Conservation (phyloP, 1,140 invertebrate genomes). For the Thaumatotibia leucotreta region DNA sequence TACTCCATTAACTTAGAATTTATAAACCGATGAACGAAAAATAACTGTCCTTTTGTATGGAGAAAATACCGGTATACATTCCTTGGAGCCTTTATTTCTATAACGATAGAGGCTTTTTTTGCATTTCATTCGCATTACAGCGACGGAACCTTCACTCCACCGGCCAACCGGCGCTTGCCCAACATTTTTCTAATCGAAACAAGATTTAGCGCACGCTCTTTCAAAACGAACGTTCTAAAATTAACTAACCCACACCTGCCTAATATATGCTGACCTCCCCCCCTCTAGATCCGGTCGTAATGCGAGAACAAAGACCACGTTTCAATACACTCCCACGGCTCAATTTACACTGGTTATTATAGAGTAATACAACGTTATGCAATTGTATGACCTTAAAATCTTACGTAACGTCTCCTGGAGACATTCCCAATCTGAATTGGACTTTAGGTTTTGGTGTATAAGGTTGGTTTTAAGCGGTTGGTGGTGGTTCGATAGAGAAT, state of each 20-base stretch:
- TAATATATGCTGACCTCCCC: conserved; percentile 8
- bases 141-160: neutral
- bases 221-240: conserved; percentile 36
- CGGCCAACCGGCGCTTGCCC: neutral
- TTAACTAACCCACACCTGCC: conserved; percentile 32
- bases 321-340: conserved; percentile 16
- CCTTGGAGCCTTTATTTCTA: no score
- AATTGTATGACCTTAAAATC: conserved; percentile 29
- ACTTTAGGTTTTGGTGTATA: neutral
- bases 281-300: neutral
- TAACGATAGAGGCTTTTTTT: no score
- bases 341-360: conserved; percentile 17
- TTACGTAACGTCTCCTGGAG: conserved; percentile 29
- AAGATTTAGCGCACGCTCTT: conserved; percentile 21
- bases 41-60: no score
- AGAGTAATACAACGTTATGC: conserved; percentile 22
- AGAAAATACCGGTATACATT: no score
- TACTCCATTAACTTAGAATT: no score
- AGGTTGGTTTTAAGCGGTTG: neutral
- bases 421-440: neutral
- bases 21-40: no score
- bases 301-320: neutral
- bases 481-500: neutral
- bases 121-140: neutral
- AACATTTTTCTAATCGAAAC: conserved; percentile 12